A percentile compares a stretch with the other conserved stretches of the same genome.
Evolutionary conservation across 2,113 vertebrate species (phyloP).

Genomic region (Rhineura floridana): DNA sequence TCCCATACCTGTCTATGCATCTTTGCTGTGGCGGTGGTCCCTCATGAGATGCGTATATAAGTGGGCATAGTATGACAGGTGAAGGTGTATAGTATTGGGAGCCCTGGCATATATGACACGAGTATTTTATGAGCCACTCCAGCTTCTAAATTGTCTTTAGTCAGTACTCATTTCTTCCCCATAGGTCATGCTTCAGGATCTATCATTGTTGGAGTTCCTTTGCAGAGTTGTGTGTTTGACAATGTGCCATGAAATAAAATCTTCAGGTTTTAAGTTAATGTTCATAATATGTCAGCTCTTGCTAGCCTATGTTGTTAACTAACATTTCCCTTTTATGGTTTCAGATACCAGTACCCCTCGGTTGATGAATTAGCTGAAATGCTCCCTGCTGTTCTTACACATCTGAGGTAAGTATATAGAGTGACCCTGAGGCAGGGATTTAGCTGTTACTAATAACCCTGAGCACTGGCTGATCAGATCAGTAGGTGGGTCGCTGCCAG

Average conservation of each 20-base stretch:
- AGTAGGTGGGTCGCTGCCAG: too few relatives aligned
- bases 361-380: slow-evolving; percentile 95
- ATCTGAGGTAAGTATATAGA: slow-evolving; percentile 85
- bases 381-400: slow-evolving; percentile 88
- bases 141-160: not conserved
- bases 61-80: not conserved
- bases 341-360: slow-evolving; percentile 93
- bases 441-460: too few relatives aligned
- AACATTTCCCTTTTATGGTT: slow-evolving; percentile 50
- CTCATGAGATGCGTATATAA: not conserved
- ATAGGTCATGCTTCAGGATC: not conserved
- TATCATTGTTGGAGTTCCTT: not conserved
- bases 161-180: not conserved
- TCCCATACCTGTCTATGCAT: not conserved
- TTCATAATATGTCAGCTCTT: not conserved
- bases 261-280: not conserved
- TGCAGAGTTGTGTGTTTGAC: not conserved
- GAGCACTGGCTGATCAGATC: too few relatives aligned
- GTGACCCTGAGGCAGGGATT: too few relatives aligned
- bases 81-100: too few relatives aligned
- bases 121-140: not conserved
- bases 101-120: not conserved
- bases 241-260: not conserved
- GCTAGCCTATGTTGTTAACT: not conserved
- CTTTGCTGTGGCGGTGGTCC: not conserved